These are phyloP conservation scores for Dendrocopos noguchii DNA, from an alignment of 2,113 vertebrate species.

Conservation along the genomic window DNA sequence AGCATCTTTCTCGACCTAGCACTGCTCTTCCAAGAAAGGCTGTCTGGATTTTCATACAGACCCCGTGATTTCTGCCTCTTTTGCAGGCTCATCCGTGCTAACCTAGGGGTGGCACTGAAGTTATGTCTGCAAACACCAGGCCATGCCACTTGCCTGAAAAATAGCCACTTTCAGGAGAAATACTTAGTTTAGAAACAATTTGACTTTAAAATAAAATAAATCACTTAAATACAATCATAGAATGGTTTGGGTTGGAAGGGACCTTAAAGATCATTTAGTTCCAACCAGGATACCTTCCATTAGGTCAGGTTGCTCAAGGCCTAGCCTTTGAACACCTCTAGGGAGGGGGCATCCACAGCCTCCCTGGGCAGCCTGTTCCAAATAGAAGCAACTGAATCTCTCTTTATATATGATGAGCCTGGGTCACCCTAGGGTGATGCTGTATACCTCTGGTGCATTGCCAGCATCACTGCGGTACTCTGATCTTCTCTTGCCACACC, in stretches of 20 bases:
- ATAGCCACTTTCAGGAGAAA: background rate
- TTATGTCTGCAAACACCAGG: background rate
- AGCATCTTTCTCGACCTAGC: background rate
- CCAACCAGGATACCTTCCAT: no score
- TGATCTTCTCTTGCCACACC: background rate
- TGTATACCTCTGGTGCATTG: fast-evolving
- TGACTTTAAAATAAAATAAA: background rate
- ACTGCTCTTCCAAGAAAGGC: background rate
- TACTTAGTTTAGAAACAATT: background rate
- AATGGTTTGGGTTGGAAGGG: no score
- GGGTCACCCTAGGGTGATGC: background rate
- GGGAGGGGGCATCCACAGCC: no score
- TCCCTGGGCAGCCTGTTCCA: no score
- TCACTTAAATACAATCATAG: background rate
- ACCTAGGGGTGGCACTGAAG: background rate
- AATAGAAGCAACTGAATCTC: background rate
- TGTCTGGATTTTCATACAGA: background rate
- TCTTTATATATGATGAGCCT: background rate
- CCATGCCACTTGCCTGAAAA: fast-evolving
- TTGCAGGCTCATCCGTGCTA: background rate
- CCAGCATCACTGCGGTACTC: background rate
- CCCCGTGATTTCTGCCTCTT: background rate
- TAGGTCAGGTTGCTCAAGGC: no score
- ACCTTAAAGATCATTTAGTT: no score
- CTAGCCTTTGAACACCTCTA: no score